These are phyloP conservation scores for Euphydryas editha DNA, from an alignment of 2,888 invertebrate genomes.

Conservation along the genomic window DNA sequence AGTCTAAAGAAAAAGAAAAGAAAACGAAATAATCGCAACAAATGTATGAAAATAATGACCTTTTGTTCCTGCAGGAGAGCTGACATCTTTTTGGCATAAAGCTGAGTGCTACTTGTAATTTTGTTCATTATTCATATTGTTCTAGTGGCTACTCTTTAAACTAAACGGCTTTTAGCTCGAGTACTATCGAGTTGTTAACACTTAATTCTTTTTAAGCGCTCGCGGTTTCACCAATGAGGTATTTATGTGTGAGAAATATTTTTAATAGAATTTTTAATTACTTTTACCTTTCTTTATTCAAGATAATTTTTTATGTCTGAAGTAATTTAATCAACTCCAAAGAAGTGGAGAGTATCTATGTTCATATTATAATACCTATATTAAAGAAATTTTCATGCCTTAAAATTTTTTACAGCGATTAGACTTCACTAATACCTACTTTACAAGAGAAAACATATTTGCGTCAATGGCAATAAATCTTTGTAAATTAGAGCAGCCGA, in stretches of 20 bases:
- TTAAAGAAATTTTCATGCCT: not conserved
- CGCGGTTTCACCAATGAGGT: constrained; percentile 43
- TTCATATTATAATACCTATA: too few relatives aligned
- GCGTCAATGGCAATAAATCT: constrained; percentile 47
- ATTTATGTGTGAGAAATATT: constrained; percentile 42
- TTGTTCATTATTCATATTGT: constrained; percentile 73
- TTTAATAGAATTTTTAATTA: constrained; percentile 4
- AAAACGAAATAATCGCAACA: constrained; percentile 72
- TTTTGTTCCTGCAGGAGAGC: constrained; percentile 59
- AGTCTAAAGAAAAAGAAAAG: constrained; percentile 59
- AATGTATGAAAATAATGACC: constrained; percentile 75
- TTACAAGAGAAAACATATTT: constrained; percentile 39
- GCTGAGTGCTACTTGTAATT: constrained; percentile 62
- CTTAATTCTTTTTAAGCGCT: constrained; percentile 57
- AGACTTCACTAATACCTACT: not conserved
- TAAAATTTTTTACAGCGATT: not conserved
- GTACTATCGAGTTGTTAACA: constrained; percentile 57
- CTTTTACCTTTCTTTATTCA: not conserved
- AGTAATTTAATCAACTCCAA: not conserved
- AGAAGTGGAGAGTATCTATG: too few relatives aligned
- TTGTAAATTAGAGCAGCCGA: constrained; percentile 51
- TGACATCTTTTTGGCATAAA: constrained; percentile 76
- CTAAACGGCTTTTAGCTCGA: constrained; percentile 60
- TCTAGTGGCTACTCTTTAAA: constrained; percentile 59
- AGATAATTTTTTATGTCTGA: too few relatives aligned